Evolutionary conservation across 1,140 invertebrate genomes (phyloP), one percentile per base, ranked within the genome.

Genomic region (Drosophila guanche): DNA sequence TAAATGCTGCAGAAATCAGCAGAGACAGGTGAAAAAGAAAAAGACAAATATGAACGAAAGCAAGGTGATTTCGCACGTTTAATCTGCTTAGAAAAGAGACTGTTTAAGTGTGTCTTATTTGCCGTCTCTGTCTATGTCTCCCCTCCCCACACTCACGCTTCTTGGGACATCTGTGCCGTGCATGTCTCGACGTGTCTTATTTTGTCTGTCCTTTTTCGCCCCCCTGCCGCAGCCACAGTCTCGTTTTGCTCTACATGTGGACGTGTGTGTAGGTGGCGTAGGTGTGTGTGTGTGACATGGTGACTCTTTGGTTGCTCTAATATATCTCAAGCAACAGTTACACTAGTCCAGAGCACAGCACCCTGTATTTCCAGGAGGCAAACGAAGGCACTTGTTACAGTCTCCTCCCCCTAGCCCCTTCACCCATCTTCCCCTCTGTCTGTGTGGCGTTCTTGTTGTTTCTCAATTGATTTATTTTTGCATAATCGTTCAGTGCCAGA

Each of bases 391-490:
- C 79, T 83, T 83, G 79, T 83, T 83, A 83, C 79, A 85, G 79
- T 60, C 76, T 68, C 50, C 58, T 53, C 47, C 55, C 45, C 54
- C 45, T 46, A 20, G 16, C 16, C 0, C 16, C 16, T 20, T 20
- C 1, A 20, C 16, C 16, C 33, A 29, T 42, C 47, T 40, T 41
- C 66, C 40, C 27, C 56, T 12, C 7, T 37, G 37, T 60, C 16
- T 16, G 56, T 71, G 70, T 55, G 53, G 40, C n/a, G 20, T 47
- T 20, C 12, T 63, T 70, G 56, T 76, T 63, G 67, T 67, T 69
- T 79, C 59, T 63, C 76, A 86, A 85, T 80, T 85, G 80, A 85
- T 80, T 85, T 85, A 65, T 79, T 76, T 80, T 85, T 86, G 80
- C 81, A 85, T 85, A 79, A 76, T 73, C 72, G 67, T 76, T 71